phyloP scores from a whole-genome alignment of 2,797 vertebrate genomes.

The Sarcoramphus papa region DNA sequence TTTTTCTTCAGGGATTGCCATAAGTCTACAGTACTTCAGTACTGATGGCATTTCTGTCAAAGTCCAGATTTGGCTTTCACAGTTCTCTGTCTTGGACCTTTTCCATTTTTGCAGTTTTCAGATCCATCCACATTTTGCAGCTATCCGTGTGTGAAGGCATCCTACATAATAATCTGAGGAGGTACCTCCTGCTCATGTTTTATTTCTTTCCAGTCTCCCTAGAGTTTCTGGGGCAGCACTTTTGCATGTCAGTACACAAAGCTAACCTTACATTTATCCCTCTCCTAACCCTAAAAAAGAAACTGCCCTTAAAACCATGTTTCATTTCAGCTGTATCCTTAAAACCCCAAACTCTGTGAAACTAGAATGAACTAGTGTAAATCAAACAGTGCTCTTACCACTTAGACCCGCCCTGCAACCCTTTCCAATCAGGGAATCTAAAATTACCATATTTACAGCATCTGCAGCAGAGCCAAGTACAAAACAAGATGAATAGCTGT shows the following conservation, averaged over 20 bases:
- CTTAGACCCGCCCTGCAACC: slow-evolving; percentile 46
- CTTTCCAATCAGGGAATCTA: slow-evolving; percentile 76
- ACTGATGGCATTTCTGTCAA: not conserved
- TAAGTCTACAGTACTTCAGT: not conserved
- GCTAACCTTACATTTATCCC: not conserved
- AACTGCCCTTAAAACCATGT: not conserved
- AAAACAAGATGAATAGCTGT: slow-evolving; percentile 77
- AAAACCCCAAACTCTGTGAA: slow-evolving; percentile 23
- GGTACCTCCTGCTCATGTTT: not conserved
- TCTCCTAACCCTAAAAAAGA: not conserved
- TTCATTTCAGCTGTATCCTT: not conserved
- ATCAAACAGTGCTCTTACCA: slow-evolving; percentile 59
- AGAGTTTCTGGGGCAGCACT: not conserved
- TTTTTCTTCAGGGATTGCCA: not conserved
- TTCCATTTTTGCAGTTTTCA: not conserved
- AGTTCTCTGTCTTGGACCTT: not conserved
- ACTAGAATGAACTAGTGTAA: slow-evolving; percentile 35
- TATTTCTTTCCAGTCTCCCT: not conserved
- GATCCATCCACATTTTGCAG: not conserved
- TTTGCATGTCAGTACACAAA: not conserved
- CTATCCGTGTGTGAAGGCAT: not conserved
- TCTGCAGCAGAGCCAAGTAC: slow-evolving; percentile 72
- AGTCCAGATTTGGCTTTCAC: not conserved
- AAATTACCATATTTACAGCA: slow-evolving; percentile 79
- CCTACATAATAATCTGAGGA: not conserved